Conservation (phyloP, 2,888 invertebrate species). For the Cataglyphis rosenhaueri region DNA sequence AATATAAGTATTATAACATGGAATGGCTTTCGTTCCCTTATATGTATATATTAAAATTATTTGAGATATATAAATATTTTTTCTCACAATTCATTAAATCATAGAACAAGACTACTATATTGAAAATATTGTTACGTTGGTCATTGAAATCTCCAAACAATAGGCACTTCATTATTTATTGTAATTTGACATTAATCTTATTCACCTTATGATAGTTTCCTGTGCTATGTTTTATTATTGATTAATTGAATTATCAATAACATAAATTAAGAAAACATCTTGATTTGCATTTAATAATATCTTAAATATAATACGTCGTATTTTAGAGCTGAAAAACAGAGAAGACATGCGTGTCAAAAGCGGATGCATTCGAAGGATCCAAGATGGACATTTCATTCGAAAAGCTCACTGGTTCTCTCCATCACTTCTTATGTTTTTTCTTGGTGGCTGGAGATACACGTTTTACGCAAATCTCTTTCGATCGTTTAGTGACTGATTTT, state of each 20-base stretch:
- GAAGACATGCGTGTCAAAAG: conserved; percentile 49
- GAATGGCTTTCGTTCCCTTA: not conserved
- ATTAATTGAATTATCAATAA: not conserved
- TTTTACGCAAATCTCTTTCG: not conserved
- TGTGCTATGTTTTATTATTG: not conserved
- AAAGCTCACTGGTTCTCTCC: conserved; percentile 12
- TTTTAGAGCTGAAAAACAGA: conserved; percentile 75
- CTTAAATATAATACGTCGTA: conserved; percentile 26
- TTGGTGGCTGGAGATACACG: conserved; percentile 19
- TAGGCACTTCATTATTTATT: conserved; percentile 2
- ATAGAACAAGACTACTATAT: not conserved
- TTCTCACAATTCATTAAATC: not conserved
- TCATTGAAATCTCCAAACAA: conserved; percentile 68
- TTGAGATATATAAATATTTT: not conserved
- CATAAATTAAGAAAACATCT: not conserved
- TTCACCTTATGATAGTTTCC: not conserved
- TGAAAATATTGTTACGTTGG: conserved; percentile 31
- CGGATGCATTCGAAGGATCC: conserved; percentile 48
- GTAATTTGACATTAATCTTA: not conserved
- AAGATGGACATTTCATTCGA: conserved; percentile 39
- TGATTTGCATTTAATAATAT: not conserved
- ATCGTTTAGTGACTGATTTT: conserved; percentile 21
- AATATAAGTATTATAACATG: not conserved
- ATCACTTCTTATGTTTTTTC: conserved; percentile 21
- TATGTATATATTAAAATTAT: not conserved